Conservation (phyloP, 2,113 vertebrate species). For the Lethenteron reissneri region DNA sequence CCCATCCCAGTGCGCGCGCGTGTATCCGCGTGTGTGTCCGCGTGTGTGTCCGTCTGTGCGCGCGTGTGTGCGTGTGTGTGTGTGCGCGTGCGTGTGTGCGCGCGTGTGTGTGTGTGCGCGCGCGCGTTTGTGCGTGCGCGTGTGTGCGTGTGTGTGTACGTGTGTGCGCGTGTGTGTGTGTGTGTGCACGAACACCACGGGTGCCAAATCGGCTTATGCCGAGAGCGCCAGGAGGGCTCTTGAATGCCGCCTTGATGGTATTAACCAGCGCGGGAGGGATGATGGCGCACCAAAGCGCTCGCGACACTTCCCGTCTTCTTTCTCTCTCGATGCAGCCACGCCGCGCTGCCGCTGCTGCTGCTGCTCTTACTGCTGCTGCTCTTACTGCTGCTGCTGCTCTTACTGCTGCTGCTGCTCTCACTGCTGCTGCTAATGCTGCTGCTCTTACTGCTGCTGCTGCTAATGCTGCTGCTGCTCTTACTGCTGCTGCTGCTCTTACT, state of each 20-base stretch:
- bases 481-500: no score
- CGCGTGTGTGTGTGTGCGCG: not conserved
- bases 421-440: no score
- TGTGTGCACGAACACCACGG: not conserved
- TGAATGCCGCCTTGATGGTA: slow-evolving; percentile 4
- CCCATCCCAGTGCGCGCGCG: not conserved
- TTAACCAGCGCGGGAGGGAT: not conserved
- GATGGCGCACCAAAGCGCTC: no score
- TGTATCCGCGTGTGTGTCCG: not conserved
- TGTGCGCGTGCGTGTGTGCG: not conserved
- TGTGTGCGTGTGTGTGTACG: not conserved
- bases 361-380: no score
- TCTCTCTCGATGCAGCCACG: no score
- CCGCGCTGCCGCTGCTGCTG: no score
- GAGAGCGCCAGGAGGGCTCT: slow-evolving; percentile 1
- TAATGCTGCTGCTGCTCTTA: no score
- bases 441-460: no score
- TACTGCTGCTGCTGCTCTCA: no score
- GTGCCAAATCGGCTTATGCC: slow-evolving; percentile 6
- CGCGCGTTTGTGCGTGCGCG: not conserved
- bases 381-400: no score
- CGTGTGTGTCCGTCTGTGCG: not conserved
- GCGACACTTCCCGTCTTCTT: no score
- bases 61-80: not conserved
- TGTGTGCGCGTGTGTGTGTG: not conserved